Base-by-base conservation (phyloP, 2,888 invertebrate genomes). In the Drosophila mettleri region DNA sequence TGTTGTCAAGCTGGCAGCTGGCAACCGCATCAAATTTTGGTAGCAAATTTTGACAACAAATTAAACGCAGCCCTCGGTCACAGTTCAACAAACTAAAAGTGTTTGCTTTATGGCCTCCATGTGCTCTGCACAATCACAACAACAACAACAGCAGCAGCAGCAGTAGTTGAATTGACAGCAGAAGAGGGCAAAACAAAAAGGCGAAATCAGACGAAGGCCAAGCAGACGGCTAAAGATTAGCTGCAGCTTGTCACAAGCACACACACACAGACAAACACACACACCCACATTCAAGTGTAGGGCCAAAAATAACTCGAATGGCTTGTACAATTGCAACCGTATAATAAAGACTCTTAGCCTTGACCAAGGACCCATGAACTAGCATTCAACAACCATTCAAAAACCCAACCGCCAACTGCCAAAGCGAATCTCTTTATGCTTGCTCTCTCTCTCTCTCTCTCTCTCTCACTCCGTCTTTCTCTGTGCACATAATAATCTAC, bases 71-170 rank as follows among this genome's bases (percentile, higher is more conserved):
- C 36, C 67, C 57, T 54, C 75, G 83, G 63, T 75, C 80, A 72
- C 83, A 83, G 83, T 83, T 83, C 83, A 83, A 83, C 86, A 88
- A 83, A 88, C 83, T 66, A 76, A 86, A 83, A 83, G 88, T 83
- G 83, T 76, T 88, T 88, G 80, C 73, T 88, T 86, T 88, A 86
- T 88, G 74, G 69, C 68, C 81, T 61, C 67, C 59, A 61, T 70
- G 70, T 81, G 63, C 77, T 70, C 57, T 41, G 34, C 10, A 3
- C 61, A 33, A 12, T 12, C 51, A 18, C 24, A 18, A 8, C 20
- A 33, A 14, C 24, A 16, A 6, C n/a, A 10, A 34, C 20, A 41
- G 22, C 41, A 16, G 58, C 8, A n/a, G 29, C 31, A 54, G 31
- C 8, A 12, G 48, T n/a, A 18, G 43, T 24, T 24, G 24, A 43